Evolutionary conservation across 2,888 invertebrate species (phyloP), one percentile per base, ranked within the genome.

Genomic region (Mylabris sibirica): DNA sequence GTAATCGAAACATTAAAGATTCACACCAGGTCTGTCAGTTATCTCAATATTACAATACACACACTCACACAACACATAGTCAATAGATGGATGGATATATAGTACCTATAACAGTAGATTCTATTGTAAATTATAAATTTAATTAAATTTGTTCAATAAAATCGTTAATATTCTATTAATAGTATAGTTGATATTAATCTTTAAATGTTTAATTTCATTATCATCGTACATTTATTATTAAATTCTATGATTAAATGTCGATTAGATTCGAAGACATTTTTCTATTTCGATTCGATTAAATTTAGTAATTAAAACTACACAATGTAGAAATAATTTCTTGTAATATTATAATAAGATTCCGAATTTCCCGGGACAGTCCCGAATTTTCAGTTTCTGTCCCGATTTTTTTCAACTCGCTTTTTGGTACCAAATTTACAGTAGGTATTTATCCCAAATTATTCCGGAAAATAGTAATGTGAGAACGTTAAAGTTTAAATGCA

Each of bases 1-100:
- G 78, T 83, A 82, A 83, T 82, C 79, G 81, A 80, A 77, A 78
- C 79, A 80, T 83, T 82, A 83, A 82, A 81, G 82, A 81, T 81
- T 80, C 69, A 79, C 74, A 77, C 75, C 76, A 73, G 74, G 76
- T 75, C 76, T 76, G 76, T 78, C 76, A 71, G 71, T 70, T 68
- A 75, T 73, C 75, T 74, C 74, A 74, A 75, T 75, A 74, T 74
- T 74, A 71, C 68, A 67, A 41, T 61, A 34, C 60, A 30, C 60
- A 30, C 4, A 30, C 30, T 30, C 30, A 30, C 30, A 30, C 2
- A 30, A 30, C 30, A 30, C 30, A 38, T 12, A 73, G 73, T 69
- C 73, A 70, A 74, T 74, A 74, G 44, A 44, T 41, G 11, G 5
- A 30, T 30, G 5, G 30, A 30, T 30, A 30, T 30, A 4, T 5